Evolutionary conservation across 37 sponge, comb jelly and placozoan genomes (phyloP), one percentile per base, ranked within the genome.

Genomic region (Petrosia ficiformis): DNA sequence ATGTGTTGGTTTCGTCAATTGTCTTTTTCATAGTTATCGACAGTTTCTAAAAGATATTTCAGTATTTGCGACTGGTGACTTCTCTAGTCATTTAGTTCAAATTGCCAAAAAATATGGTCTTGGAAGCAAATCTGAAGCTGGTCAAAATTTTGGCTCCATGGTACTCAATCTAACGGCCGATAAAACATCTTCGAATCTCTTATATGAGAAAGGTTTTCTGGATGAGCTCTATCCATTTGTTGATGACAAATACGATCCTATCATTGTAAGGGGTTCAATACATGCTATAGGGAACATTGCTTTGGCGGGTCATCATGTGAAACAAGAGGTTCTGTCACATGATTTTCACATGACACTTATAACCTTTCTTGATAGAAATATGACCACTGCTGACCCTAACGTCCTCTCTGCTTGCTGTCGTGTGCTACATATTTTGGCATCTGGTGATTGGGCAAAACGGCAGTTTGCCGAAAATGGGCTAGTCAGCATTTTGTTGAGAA

Each of bases 231-330:
- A 79, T 3, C 72, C 63, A 39, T 44, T 73, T 14, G 35, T 86
- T 5, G 37, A 56, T 11, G 38, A 70, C 0, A 37, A 75, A 4
- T 75, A 65, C 33, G 37, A 57, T 24, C 16, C 76, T 1, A 57
- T 52, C 4, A 43, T 91, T 35, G 39, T 44, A 24, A 36, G 87
- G 21, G 28, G 59, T 31, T 35, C 80, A 29, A 58, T 91, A 22
- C 92, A 91, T 72, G 87, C 87, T 10, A 64, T 86, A 4, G 92
- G 92, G 32, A 91, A 91, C 76, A 80, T 91, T 19, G 87, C 92
- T 43, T 81, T 91, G 2, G 64, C 75, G 22, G 80, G 92, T 0
- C 87, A 86, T 36, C 32, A 78, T n/a, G 59, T 83, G 28, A 91
- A 91, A 39, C 77, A 80, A 70, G 77, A 57, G 1, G 70, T 91